Evolutionary conservation across 2,113 vertebrate genomes (phyloP).

Genomic region (Rhynchomys soricoides): DNA sequence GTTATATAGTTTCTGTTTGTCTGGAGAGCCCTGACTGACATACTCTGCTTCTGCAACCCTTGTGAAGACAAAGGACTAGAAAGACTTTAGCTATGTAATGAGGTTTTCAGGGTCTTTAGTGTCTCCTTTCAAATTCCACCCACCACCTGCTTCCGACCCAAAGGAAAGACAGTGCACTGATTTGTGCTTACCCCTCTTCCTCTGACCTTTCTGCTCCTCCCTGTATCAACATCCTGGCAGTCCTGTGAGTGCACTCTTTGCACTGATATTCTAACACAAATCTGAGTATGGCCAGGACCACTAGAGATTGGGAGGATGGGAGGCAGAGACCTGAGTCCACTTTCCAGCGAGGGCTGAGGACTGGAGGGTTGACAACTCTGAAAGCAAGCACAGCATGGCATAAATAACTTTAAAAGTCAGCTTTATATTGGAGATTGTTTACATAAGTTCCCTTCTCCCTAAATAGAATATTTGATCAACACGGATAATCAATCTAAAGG

Average conservation of each 20-base stretch:
- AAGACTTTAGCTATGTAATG: not conserved
- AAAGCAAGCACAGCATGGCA: not conserved
- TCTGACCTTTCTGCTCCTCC: not conserved
- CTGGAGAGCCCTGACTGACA: not conserved
- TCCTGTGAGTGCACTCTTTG: not conserved
- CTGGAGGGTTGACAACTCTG: not conserved
- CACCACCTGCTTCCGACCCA: not conserved
- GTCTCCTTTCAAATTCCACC: not conserved
- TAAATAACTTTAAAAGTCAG: constrained; percentile 59
- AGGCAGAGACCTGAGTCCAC: not conserved
- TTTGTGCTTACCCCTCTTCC: not conserved
- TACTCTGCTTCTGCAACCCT: not conserved
- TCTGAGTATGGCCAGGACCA: not conserved
- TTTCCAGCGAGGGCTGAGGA: not conserved
- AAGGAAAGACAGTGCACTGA: not conserved
- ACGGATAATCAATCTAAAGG: not conserved
- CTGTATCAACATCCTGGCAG: not conserved
- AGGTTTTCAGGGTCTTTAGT: not conserved
- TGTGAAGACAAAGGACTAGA: not conserved
- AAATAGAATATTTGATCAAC: constrained; percentile 2
- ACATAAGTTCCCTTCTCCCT: not conserved
- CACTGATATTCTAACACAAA: not conserved
- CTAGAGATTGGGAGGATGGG: accelerated
- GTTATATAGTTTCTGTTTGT: not conserved
- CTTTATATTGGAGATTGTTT: not conserved